A percentile compares a stretch with the other conserved stretches of the same genome.
phyloP scores from a whole-genome alignment of 2,113 vertebrate genomes.

The Aegotheles bennettii region DNA sequence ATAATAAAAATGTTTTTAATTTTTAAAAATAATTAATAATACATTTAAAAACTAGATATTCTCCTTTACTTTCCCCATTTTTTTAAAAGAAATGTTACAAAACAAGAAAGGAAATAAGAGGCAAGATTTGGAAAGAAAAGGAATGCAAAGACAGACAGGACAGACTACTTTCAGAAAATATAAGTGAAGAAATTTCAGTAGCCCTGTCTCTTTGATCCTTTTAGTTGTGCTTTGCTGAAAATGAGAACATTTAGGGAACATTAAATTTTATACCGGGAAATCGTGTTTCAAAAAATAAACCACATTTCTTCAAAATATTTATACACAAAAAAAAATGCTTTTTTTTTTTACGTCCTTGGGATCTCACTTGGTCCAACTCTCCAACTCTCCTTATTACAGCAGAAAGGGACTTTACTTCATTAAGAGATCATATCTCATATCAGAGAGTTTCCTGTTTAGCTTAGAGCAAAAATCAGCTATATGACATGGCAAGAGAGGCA shows the following conservation, averaged over 20 bases:
- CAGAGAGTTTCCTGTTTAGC: neutral
- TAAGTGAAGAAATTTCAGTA: neutral
- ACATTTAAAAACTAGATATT: neutral
- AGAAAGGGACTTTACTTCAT: neutral
- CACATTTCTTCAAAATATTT: neutral
- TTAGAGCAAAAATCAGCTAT: neutral
- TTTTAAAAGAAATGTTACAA: neutral
- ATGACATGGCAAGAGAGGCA: neutral
- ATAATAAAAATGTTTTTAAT: neutral
- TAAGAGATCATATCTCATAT: neutral
- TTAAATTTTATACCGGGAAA: neutral
- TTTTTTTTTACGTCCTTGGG: accelerated
- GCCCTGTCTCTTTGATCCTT: neutral
- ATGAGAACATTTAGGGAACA: neutral
- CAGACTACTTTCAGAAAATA: neutral
- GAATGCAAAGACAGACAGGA: neutral
- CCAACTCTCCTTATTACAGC: neutral
- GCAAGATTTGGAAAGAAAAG: neutral
- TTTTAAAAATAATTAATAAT: neutral
- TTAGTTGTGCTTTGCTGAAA: neutral
- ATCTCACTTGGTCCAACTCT: accelerated
- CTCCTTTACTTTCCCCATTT: accelerated
- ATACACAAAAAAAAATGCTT: neutral
- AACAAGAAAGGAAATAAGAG: neutral
- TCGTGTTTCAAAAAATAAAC: neutral